Conservation (phyloP, 2,797 vertebrate genomes). For the Pogonophryne albipinna region DNA sequence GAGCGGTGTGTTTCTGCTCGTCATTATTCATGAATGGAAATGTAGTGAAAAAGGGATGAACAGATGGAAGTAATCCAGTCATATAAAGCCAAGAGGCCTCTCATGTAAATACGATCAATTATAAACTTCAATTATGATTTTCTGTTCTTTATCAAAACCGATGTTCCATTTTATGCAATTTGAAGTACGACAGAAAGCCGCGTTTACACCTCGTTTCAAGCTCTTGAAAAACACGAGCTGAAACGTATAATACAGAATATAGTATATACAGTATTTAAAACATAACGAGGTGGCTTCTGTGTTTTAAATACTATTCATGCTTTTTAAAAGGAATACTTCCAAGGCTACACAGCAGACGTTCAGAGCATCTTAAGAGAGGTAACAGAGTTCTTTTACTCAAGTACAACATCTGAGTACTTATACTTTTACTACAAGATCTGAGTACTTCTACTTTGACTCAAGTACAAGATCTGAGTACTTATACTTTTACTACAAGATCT, state of each 20-base stretch:
- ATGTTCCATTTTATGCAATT: constrained; percentile 19
- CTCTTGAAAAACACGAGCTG: background rate
- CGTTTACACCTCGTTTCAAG: background rate
- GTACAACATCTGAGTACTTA: no score
- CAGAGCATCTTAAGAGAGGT: no score
- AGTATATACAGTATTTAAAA: background rate
- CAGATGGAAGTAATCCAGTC: constrained; percentile 44
- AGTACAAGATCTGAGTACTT: no score
- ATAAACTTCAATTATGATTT: background rate
- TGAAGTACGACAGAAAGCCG: background rate
- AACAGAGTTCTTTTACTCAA: no score
- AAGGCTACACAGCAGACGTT: background rate
- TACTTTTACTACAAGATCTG: no score
- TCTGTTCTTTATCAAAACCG: background rate
- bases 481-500: no score
- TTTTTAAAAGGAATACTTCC: constrained; percentile 6
- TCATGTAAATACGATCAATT: constrained; percentile 15
- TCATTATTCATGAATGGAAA: constrained; percentile 30
- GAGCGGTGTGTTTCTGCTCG: constrained; percentile 12
- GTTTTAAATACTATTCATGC: background rate
- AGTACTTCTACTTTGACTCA: no score
- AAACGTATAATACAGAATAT: background rate
- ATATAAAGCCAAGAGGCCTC: constrained; percentile 15
- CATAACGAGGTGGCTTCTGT: background rate
- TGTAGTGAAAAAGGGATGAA: constrained; percentile 22